These are phyloP conservation scores for Tromatobia lineatoria DNA, from an alignment of 2,888 invertebrate species.

Conservation along the genomic window DNA sequence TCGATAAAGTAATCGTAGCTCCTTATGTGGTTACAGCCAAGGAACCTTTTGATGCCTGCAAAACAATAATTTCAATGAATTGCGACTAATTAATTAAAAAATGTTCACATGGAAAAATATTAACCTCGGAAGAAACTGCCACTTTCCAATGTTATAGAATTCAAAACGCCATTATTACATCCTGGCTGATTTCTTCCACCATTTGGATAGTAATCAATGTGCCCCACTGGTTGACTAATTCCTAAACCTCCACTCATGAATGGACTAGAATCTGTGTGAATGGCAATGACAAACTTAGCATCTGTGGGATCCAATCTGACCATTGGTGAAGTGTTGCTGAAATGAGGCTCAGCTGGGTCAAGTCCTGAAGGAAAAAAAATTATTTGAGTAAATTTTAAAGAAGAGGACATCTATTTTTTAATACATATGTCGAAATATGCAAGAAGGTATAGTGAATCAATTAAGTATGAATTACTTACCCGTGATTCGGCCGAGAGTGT, in stretches of 20 bases:
- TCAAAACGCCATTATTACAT: constrained; percentile 87
- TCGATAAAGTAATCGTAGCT: constrained; percentile 94
- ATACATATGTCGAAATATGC: neutral
- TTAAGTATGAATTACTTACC: constrained; percentile 85
- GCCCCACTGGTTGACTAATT: constrained; percentile 93
- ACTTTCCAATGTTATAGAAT: constrained; percentile 89
- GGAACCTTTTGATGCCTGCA: constrained; percentile 88
- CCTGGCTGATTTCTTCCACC: constrained; percentile 94
- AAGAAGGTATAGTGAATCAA: neutral
- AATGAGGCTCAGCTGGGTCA: constrained; percentile 97
- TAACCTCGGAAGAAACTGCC: constrained; percentile 88
- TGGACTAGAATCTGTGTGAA: constrained; percentile 95
- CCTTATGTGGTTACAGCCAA: constrained; percentile 95
- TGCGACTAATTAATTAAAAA: too few relatives aligned
- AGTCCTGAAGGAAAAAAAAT: constrained; percentile 85
- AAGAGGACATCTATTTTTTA: neutral
- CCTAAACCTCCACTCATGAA: constrained; percentile 93
- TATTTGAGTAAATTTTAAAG: neutral
- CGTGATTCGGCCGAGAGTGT: constrained; percentile 92
- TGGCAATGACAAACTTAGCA: constrained; percentile 95
- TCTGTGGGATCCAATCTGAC: constrained; percentile 95
- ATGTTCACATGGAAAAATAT: constrained; percentile 3
- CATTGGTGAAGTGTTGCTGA: constrained; percentile 92
- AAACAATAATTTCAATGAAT: constrained; percentile 56
- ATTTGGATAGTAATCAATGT: constrained; percentile 97